A percentile compares a stretch with the other conserved stretches of the same genome.
Evolutionary conservation across 2,888 invertebrate species (phyloP).

Genomic region (Homarus gammarus): DNA sequence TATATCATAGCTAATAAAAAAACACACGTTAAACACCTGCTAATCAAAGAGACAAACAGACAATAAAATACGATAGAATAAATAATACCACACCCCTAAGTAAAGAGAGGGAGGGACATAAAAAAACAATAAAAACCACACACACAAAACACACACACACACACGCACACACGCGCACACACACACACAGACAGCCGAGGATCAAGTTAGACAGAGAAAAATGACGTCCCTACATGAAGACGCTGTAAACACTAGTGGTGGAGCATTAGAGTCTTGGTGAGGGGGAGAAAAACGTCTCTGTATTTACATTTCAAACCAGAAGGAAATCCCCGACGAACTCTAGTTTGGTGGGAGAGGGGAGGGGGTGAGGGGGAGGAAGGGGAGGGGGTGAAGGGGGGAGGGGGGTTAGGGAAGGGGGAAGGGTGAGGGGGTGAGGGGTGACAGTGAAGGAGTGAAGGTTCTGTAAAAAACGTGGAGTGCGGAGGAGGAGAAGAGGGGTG

Average conservation of each 20-base stretch:
- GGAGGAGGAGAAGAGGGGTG: too few relatives aligned
- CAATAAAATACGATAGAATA: too few relatives aligned
- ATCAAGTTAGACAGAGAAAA: too few relatives aligned
- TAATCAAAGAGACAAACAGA: too few relatives aligned
- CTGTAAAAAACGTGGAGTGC: background rate
- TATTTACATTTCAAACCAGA: background rate
- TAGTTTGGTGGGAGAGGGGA: background rate
- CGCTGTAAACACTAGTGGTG: background rate
- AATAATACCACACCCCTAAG: too few relatives aligned
- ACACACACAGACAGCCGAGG: too few relatives aligned
- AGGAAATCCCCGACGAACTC: too few relatives aligned
- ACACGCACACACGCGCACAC: too few relatives aligned
- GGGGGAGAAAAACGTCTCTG: background rate
- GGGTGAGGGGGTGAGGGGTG: background rate
- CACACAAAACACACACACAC: too few relatives aligned
- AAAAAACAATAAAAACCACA: too few relatives aligned
- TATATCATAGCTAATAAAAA: background rate
- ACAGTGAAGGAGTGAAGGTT: background rate
- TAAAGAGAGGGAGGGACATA: too few relatives aligned
- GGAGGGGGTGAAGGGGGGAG: background rate
- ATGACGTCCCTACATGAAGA: too few relatives aligned
- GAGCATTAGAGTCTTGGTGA: background rate
- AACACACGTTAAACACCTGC: background rate
- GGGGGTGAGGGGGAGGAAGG: background rate
- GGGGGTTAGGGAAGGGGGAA: background rate